Evolutionary conservation across 2,797 vertebrate species (phyloP), one percentile per base, ranked within the genome.

Genomic region (Melanotaenia boesemani): DNA sequence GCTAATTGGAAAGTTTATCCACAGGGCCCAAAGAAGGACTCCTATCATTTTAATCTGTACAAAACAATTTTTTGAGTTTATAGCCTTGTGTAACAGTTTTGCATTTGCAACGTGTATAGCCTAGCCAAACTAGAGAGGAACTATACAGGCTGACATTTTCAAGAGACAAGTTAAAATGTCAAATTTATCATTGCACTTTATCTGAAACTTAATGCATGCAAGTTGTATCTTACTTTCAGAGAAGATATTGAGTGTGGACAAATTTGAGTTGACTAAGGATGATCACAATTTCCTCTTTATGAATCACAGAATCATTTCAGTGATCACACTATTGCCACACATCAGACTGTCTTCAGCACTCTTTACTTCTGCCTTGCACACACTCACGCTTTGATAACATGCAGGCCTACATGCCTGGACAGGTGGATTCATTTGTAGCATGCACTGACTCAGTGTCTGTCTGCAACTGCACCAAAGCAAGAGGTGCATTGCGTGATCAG

Each of bases 261-360:
- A 8, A 26, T 26, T 58, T 39, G 16, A 32, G 10, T 73, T 68
- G 34, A 65, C 77, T 1, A 39, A 7, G 2, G 30, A 48, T 48
- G 15, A 61, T n/a, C 2, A 12, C 34, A 2, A 11, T 74, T 77
- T 79, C 62, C 34, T 62, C 11, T 30, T 34, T 0, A 0, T 86
- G 74, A 86, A 66, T 89, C 79, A 77, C 67, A 46, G 52, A 77
- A 70, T 67, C 46, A 75, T 73, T 57, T 71, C 63, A 34, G 10
- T 2, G 15, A 9, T 70, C 48, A 16, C 61, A 10, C 71, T 73
- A 72, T 65, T 30, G 15, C 34, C 37, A 32, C 39, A 44, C 18
- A 10, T 3, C 16, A 22, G 4, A 4, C 28, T 6, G 28, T 57
- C 30, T 57, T 44, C 3, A 10, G 2, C 1, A 12, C 36, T 12